These are phyloP conservation scores for Helarctos malayanus DNA, from an alignment of 2,797 vertebrate species.

Conservation along the genomic window DNA sequence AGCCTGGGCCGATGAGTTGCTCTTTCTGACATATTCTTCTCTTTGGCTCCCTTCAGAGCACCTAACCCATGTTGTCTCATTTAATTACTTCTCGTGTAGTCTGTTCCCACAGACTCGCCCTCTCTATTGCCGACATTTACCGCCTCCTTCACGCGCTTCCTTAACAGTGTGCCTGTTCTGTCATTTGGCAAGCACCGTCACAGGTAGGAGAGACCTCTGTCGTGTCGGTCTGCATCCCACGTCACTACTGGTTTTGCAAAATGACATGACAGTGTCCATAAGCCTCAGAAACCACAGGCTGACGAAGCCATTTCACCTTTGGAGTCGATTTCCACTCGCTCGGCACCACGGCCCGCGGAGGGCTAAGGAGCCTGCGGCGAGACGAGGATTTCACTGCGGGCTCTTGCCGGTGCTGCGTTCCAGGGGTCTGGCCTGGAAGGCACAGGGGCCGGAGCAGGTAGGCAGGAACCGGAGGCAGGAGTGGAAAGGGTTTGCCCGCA, in stretches of 20 bases:
- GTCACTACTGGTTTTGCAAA: background rate
- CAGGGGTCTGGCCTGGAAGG: background rate
- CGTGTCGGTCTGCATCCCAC: background rate
- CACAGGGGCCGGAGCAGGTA: background rate
- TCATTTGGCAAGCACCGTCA: background rate
- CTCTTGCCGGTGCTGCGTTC: accelerated
- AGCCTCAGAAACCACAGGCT: background rate
- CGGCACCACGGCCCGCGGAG: accelerated
- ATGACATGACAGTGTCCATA: background rate
- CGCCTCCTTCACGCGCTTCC: constrained; percentile 3
- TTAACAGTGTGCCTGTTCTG: background rate
- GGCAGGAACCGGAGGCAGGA: too few relatives aligned
- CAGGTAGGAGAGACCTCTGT: background rate
- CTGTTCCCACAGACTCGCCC: background rate
- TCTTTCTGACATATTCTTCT: constrained; percentile 14
- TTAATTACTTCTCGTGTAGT: constrained; percentile 27
- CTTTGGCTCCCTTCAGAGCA: background rate
- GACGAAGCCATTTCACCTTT: background rate
- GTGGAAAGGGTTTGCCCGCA: background rate
- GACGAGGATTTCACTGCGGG: background rate
- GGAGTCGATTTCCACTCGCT: background rate
- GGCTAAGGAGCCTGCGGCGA: accelerated
- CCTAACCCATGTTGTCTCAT: constrained; percentile 26
- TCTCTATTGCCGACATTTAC: background rate
- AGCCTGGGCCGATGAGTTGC: background rate